phyloP scores from a whole-genome alignment of 2,113 vertebrate genomes.

The Dendropsophus ebraccatus region DNA sequence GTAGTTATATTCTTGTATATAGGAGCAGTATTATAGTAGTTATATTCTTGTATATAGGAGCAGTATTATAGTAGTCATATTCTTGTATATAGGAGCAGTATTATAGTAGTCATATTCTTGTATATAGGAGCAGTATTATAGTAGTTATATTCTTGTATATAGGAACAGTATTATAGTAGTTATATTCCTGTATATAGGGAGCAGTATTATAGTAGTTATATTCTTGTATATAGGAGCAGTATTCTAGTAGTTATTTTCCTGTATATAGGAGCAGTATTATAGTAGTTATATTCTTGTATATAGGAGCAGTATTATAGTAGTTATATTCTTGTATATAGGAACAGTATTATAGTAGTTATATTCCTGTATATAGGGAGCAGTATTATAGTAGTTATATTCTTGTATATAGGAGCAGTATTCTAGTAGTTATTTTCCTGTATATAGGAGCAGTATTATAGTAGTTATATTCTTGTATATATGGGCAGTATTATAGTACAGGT shows the following conservation, averaged over 20 bases:
- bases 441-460: conserved; percentile 1
- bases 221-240: not conserved
- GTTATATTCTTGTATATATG: not conserved
- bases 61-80: conserved; percentile 5
- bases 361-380: not conserved
- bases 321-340: not conserved
- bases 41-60: not conserved
- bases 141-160: no score
- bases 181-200: not conserved
- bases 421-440: not conserved
- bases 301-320: no score
- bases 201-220: no score
- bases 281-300: not conserved
- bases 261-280: not conserved
- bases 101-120: not conserved
- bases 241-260: no score
- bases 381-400: not conserved
- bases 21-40: not conserved
- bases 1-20: not conserved
- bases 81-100: not conserved
- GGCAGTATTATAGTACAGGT: not conserved
- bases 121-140: no score
- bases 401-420: not conserved
- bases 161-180: not conserved
- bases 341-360: not conserved